Evolutionary conservation across 2,888 invertebrate species (phyloP).

Genomic region (Ditula angustiorana): DNA sequence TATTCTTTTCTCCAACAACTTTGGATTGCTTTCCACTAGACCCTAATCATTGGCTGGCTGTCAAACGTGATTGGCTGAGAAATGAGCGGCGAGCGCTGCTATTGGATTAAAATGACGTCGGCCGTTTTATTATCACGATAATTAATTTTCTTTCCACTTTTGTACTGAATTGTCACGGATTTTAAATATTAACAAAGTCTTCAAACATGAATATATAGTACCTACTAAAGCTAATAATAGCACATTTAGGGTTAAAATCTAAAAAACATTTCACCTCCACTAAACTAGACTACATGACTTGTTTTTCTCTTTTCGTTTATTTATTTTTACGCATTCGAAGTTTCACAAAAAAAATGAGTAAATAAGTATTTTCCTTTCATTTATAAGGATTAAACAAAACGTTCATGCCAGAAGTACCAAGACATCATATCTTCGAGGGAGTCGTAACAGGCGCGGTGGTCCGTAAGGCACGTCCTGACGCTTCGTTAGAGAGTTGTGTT

Average conservation of each 20-base stretch:
- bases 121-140: slow-evolving; percentile 1
- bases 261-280: no score
- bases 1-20: slow-evolving; percentile 24
- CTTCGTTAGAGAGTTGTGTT: slow-evolving; percentile 45
- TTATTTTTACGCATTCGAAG: no score
- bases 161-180: neutral
- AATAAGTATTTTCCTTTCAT: no score
- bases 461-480: slow-evolving; percentile 25
- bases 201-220: no score
- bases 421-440: slow-evolving; percentile 22
- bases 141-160: slow-evolving; percentile 10
- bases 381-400: slow-evolving; percentile 12
- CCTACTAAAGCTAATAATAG: no score
- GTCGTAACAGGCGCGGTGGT: slow-evolving; percentile 17
- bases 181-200: neutral
- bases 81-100: slow-evolving; percentile 12
- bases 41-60: slow-evolving; percentile 32
- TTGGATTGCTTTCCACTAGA: slow-evolving; percentile 38
- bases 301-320: no score
- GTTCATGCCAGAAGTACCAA: slow-evolving; percentile 9
- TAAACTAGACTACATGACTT: no score
- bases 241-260: no score
- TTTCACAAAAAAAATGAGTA: no score
- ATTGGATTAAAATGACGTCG: slow-evolving; percentile 18
- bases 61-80: slow-evolving; percentile 11